phyloP scores from a whole-genome alignment of 1,140 invertebrate genomes.

The Popillia japonica region DNA sequence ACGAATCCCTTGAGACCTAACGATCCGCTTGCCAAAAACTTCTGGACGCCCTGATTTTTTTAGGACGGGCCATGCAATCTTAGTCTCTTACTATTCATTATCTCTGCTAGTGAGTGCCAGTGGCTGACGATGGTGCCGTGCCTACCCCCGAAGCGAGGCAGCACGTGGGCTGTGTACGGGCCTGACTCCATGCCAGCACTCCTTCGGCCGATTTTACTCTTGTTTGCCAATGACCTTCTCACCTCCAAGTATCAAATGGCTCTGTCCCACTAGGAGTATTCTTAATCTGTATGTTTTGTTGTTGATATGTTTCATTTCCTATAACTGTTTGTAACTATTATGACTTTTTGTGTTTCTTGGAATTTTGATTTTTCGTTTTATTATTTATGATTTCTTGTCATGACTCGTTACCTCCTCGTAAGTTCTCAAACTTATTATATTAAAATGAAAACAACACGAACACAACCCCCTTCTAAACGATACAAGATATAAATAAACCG shows the following conservation, averaged over 20 bases:
- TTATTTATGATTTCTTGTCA: slow-evolving; percentile 40
- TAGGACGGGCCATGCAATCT: slow-evolving; percentile 43
- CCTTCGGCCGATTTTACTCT: slow-evolving; percentile 51
- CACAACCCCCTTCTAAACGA: slow-evolving; percentile 19
- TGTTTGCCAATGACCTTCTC: slow-evolving; percentile 57
- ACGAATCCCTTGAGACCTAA: slow-evolving; percentile 32
- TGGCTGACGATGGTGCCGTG: slow-evolving; percentile 28
- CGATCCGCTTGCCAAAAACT: slow-evolving; percentile 40
- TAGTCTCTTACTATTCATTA: slow-evolving; percentile 52
- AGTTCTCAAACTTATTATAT: slow-evolving; percentile 25
- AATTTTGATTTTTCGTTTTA: slow-evolving; percentile 40
- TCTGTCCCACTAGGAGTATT: slow-evolving; percentile 61
- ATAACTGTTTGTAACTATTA: slow-evolving; percentile 55
- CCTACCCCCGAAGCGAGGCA: slow-evolving; percentile 43
- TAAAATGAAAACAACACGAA: slow-evolving; percentile 36
- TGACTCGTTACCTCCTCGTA: slow-evolving; percentile 59
- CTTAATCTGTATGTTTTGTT: slow-evolving; percentile 59
- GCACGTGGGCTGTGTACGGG: slow-evolving; percentile 35
- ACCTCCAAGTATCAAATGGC: slow-evolving; percentile 65
- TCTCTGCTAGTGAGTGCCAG: slow-evolving; percentile 42
- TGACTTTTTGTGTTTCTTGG: slow-evolving; percentile 53
- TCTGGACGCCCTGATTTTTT: slow-evolving; percentile 46
- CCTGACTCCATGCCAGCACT: slow-evolving; percentile 42
- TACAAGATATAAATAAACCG: background rate
- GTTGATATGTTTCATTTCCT: slow-evolving; percentile 58